Evolutionary conservation across 1,140 invertebrate species (phyloP), one percentile per base, ranked within the genome.

Genomic region (Micrasema minimum): DNA sequence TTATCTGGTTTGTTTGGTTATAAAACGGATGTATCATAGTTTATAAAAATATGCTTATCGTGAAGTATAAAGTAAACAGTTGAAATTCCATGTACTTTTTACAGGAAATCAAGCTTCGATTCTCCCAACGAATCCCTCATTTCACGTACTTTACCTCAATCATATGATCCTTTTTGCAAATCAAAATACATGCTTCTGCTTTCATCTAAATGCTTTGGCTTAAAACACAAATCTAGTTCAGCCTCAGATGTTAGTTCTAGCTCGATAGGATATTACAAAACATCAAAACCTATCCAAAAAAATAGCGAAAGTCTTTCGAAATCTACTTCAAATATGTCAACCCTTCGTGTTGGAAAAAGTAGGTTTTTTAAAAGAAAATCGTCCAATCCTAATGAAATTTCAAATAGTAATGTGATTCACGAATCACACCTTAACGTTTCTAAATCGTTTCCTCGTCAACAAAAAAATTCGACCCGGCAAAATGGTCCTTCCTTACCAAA

Each of bases 161-260:
- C 51, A 9, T 10, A 9, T 16, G 66, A 50, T 35, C 12, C 53
- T 23, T 11, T 45, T 41, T 41, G 57, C 41, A 74, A 71, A 66
- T 59, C 66, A 3, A 59, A 37, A 22, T 66, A 69, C 23, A 67
- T 72, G 74, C 66, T 70, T 70, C 22, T 81, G 80, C 81, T 85
- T 81, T 81, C 82, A 78, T 82, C 82, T n/a, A 85, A 84, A 77
- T 84, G 81, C 81, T 82, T 85, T 77, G 82, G 83, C 72, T 74
- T 82, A 46, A 83, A 82, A 78, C 77, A 80, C 51, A 84, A 82
- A 72, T 83, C 82, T 73, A 82, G 80, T 74, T 83, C 82, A 72
- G 80, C 81, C 76, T 81, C 83, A 79, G 81, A 84, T 74, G 80
- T 83, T 2, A 69, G 66, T 26, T 46, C 66, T 4, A 53, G 16